Base-by-base conservation (phyloP, 2,113 vertebrate species). In the Vidua macroura region DNA sequence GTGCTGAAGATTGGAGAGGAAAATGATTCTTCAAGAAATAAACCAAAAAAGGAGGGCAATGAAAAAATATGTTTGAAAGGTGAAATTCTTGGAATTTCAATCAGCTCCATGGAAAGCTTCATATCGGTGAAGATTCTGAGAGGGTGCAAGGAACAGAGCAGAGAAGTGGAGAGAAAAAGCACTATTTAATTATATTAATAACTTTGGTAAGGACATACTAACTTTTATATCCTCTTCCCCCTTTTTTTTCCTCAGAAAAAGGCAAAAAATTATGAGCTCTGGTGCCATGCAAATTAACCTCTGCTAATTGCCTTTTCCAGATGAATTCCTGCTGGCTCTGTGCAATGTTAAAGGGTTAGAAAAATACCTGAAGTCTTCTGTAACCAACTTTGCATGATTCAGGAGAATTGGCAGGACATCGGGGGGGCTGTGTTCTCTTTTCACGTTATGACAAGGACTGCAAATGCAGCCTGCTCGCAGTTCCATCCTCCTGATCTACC, bases 391-490 rank as follows among this genome's bases (percentile, higher is more conserved):
- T 20, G 35, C 30, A 4, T 2, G 5, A 53, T 41, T 18, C 30
- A 81, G 31, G 59, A 27, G 51, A 84, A 48, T 6, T 2, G 12
- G 44, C 46, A 35, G 41, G 39, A 27, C 20, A 2, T 56, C 89
- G 37, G 15, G 55, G 52, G 43, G 69, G 25, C 55, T 33, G 11
- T 2, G 3, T 23, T 85, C 44, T 82, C 66, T 70, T 84, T 86
- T 70, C 46, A 10, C 0, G 0, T 24, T 46, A 5, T 15, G 24
- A 30, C 58, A 24, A 90, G 14, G 28, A 39, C 52, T 83, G 31
- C 37, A 76, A 60, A 74, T 58, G 35, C 56, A 70, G 10, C 70
- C 19, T 62, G 33, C 15, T 39, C 0, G 0, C 14, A 4, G 10
- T 60, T 82, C 3, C 8, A 33, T 52, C 31, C 76, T 66, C 79